phyloP scores from a whole-genome alignment of 2,797 vertebrate genomes.

The Typhlichthys subterraneus region DNA sequence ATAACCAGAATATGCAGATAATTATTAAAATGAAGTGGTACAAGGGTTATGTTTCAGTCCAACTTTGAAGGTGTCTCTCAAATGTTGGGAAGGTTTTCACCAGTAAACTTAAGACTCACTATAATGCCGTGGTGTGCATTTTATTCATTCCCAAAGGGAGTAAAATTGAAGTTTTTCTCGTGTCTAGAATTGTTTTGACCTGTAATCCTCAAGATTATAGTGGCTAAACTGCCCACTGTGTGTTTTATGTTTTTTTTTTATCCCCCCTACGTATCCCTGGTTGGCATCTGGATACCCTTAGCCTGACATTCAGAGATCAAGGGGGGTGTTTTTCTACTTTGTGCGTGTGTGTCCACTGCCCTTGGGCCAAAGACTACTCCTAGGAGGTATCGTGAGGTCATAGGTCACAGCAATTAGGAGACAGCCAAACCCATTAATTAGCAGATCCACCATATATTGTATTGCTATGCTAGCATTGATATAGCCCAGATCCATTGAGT shows the following conservation, averaged over 20 bases:
- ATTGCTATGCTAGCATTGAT: slow-evolving; percentile 59
- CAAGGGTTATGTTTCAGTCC: too few relatives aligned
- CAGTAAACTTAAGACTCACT: too few relatives aligned
- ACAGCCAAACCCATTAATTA: slow-evolving; percentile 70
- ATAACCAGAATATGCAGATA: neutral
- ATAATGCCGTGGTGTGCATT: neutral
- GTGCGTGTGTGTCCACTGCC: slow-evolving; percentile 9
- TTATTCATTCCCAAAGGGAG: slow-evolving; percentile 33
- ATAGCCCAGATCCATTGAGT: slow-evolving; percentile 34
- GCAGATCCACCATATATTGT: slow-evolving; percentile 48
- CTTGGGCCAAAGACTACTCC: slow-evolving; percentile 48
- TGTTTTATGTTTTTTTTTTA: slow-evolving; percentile 64
- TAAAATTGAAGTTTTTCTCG: slow-evolving; percentile 19
- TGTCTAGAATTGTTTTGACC: slow-evolving; percentile 70
- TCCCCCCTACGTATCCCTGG: slow-evolving; percentile 61
- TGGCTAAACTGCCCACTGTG: slow-evolving; percentile 71
- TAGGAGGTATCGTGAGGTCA: slow-evolving; percentile 61
- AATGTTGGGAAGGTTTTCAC: too few relatives aligned
- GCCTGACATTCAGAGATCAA: slow-evolving; percentile 73
- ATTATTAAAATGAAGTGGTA: neutral
- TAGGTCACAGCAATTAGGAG: slow-evolving; percentile 64
- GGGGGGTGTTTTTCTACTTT: slow-evolving; percentile 38
- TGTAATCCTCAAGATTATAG: slow-evolving; percentile 72
- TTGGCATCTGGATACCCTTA: slow-evolving; percentile 70
- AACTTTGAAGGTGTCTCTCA: too few relatives aligned